Evolutionary conservation across 2,797 vertebrate genomes (phyloP).

Genomic region (Telmatherina bonti): DNA sequence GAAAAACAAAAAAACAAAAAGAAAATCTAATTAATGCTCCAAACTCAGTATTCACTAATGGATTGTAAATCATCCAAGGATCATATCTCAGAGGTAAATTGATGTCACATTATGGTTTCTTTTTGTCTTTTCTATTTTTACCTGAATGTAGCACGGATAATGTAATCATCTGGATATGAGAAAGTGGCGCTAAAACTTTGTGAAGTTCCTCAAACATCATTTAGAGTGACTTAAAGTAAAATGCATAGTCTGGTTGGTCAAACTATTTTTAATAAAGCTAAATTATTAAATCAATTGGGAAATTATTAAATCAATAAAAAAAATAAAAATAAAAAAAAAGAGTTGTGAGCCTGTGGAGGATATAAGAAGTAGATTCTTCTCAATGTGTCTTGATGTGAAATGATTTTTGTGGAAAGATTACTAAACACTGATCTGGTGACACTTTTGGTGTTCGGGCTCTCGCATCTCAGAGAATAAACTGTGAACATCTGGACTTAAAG

Average conservation of each 20-base stretch:
- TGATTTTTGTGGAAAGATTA: neutral
- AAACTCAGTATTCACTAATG: slow-evolving; percentile 29
- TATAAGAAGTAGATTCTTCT: neutral
- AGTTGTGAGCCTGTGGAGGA: neutral
- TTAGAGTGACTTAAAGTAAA: neutral
- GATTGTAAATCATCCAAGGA: slow-evolving; percentile 42
- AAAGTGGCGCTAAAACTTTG: neutral
- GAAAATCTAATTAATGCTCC: slow-evolving; percentile 13
- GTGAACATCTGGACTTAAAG: slow-evolving; percentile 45
- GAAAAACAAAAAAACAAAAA: slow-evolving; percentile 8
- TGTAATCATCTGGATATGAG: neutral
- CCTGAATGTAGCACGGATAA: neutral
- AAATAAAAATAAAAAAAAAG: neutral
- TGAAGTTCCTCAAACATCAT: neutral
- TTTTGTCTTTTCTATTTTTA: slow-evolving; percentile 19
- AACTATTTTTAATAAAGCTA: neutral
- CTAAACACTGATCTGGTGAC: neutral
- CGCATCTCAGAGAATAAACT: slow-evolving; percentile 36
- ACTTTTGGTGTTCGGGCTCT: slow-evolving; percentile 39
- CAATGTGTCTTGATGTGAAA: slow-evolving; percentile 2
- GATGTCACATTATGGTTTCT: slow-evolving; percentile 5
- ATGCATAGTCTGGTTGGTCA: neutral
- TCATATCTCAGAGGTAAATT: slow-evolving; percentile 37
- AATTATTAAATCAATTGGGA: neutral
- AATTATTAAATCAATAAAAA: neutral